Evolutionary conservation across 2,113 vertebrate species (phyloP), one percentile per base, ranked within the genome.

Genomic region (Corythaixoides concolor): DNA sequence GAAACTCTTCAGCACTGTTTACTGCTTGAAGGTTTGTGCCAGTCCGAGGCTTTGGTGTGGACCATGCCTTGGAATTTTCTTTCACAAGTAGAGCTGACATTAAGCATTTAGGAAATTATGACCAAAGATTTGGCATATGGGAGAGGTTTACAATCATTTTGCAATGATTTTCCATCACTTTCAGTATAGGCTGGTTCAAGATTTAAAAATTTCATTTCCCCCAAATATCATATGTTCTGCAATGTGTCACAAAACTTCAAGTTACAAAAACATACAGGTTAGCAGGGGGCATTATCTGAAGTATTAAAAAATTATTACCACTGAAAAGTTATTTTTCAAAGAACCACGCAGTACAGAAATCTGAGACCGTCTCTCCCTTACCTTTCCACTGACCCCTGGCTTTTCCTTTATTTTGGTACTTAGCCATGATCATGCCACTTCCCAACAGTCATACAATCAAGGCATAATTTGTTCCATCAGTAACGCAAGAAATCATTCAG

Each of bases 401-500:
- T 72, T 55, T 68, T 50, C 2, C 26, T 75, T 74, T 87, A 33
- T 55, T 81, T 85, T 73, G 27, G 12, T 86, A 35, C 45, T 74
- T 58, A 77, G 47, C 52, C 12, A 22, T 12, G 8, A 76, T 60
- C 56, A 53, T 62, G 52, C 7, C 50, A 47, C 60, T 95, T 93
- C 47, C 33, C 82, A 91, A 58, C 12, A 70, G 35, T 55, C 60
- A 81, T 8, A 3, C 22, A 91, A 83, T 77, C 74, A 81, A 84
- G 49, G n/a, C 37, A n/a, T 32, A 62, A 89, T 97, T 95, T 83
- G 12, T 78, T 70, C 37, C 24, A 39, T 52, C 62, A 55, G 75
- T 78, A 92, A 92, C 22, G 28, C 21, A 88, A 86, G 39, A 94
- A 90, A 92, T 75, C 4, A 72, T 81, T 95, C 80, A 90, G 37